phyloP scores from a whole-genome alignment of 1,140 invertebrate genomes.

The Formica exsecta region DNA sequence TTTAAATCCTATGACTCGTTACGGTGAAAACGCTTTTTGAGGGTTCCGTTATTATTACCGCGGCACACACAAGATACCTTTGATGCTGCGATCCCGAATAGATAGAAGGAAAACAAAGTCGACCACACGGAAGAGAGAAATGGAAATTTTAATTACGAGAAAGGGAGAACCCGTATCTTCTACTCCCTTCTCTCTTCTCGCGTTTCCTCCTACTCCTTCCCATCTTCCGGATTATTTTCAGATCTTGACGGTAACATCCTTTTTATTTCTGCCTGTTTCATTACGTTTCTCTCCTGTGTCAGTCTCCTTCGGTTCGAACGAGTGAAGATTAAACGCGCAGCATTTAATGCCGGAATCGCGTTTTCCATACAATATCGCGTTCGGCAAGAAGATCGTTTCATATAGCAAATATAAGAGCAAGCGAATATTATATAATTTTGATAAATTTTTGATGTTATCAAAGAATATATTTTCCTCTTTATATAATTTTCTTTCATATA shows the following conservation, averaged over 20 bases:
- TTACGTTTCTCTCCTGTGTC: constrained; percentile 43
- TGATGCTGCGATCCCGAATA: constrained; percentile 60
- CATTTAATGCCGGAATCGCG: constrained; percentile 41
- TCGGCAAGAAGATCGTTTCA: constrained; percentile 13
- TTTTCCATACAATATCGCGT: constrained; percentile 35
- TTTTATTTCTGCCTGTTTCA: constrained; percentile 61
- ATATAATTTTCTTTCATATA: neutral
- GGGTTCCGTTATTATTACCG: constrained; percentile 59
- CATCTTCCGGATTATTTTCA: constrained; percentile 58
- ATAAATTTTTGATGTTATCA: neutral
- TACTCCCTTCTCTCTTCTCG: constrained; percentile 13
- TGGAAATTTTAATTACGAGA: constrained; percentile 63
- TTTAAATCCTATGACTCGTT: constrained; percentile 62
- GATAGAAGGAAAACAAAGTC: constrained; percentile 63
- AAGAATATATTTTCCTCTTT: neutral
- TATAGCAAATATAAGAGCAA: constrained; percentile 19
- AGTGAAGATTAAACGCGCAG: constrained; percentile 57
- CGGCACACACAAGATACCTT: constrained; percentile 49
- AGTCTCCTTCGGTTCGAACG: constrained; percentile 38
- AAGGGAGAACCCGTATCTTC: constrained; percentile 41
- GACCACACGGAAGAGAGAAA: constrained; percentile 56
- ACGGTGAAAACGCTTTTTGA: constrained; percentile 69
- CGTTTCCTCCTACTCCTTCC: constrained; percentile 3
- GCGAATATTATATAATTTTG: neutral
- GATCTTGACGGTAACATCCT: constrained; percentile 62